Evolutionary conservation across 2,888 invertebrate genomes (phyloP).

Genomic region (Bruchidius siliquastri): DNA sequence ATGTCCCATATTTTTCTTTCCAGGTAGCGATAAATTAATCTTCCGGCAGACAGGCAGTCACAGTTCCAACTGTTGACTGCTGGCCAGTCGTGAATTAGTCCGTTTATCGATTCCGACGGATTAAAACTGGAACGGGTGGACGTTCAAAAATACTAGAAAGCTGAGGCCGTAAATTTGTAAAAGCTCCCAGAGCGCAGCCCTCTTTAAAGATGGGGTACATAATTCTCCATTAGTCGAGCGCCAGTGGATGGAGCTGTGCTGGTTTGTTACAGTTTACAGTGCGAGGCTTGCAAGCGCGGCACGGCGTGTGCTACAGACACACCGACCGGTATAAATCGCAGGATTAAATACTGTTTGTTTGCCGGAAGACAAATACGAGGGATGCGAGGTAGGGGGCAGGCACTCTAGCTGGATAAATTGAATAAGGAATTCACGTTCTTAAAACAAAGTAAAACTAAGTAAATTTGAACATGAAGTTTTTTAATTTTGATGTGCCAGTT

Average conservation of each 20-base stretch:
- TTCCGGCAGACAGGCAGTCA: too few species aligned
- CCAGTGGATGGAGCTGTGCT: neutral
- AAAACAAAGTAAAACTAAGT: too few species aligned
- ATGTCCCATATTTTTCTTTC: too few species aligned
- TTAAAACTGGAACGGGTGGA: neutral
- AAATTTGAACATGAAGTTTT: too few species aligned
- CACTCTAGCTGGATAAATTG: neutral
- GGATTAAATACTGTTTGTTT: neutral
- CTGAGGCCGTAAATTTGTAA: neutral
- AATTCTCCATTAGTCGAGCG: neutral
- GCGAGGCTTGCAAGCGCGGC: neutral
- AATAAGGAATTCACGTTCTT: neutral
- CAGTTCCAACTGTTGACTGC: neutral
- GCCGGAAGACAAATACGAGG: neutral
- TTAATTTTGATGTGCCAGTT: too few species aligned
- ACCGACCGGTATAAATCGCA: neutral
- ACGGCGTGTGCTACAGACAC: neutral
- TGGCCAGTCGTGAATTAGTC: neutral
- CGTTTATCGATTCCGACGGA: neutral
- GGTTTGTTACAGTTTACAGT: neutral
- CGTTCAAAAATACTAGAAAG: neutral
- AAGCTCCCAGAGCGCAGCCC: neutral
- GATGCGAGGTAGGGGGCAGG: neutral
- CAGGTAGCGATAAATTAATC: too few species aligned
- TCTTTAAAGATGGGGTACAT: neutral